Percentiles rank a stretch among this genome's conserved stretches.
Conservation (phyloP, 2,113 vertebrate genomes). For the Propithecus coquereli region DNA sequence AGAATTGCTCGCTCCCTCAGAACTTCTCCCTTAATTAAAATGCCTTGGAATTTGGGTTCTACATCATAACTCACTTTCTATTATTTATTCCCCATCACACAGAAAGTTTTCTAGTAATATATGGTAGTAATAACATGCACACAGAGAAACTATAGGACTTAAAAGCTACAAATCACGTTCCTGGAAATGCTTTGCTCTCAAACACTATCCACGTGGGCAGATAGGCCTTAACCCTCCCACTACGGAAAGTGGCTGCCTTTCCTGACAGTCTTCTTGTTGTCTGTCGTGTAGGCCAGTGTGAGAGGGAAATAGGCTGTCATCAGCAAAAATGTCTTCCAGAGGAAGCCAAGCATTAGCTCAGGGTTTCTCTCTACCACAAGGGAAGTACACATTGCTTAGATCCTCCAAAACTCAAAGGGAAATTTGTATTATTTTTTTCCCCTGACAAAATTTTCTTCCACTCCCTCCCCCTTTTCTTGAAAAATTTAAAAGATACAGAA, state of each 20-base stretch:
- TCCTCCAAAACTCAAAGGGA: conserved; percentile 22
- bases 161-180: not conserved
- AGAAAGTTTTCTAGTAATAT: not conserved
- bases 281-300: not conserved
- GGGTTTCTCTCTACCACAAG: conserved; percentile 22
- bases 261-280: not conserved
- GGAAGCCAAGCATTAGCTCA: not conserved
- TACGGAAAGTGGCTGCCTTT: not conserved
- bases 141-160: not conserved
- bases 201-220: not conserved
- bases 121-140: not conserved
- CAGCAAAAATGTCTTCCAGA: conserved; percentile 7
- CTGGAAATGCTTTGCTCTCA: conserved; percentile 16
- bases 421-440: not conserved
- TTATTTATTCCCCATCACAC: not conserved
- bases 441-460: not conserved
- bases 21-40: conserved; percentile 3
- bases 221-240: not conserved
- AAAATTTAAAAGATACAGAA: conserved; percentile 38
- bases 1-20: not conserved
- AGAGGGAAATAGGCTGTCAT: not conserved
- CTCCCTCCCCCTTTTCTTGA: not conserved
- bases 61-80: not conserved
- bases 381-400: not conserved
- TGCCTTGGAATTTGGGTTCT: not conserved